Evolutionary conservation across 2,888 invertebrate species (phyloP), one percentile per base, ranked within the genome.

Genomic region (Mesorhabditis belari): DNA sequence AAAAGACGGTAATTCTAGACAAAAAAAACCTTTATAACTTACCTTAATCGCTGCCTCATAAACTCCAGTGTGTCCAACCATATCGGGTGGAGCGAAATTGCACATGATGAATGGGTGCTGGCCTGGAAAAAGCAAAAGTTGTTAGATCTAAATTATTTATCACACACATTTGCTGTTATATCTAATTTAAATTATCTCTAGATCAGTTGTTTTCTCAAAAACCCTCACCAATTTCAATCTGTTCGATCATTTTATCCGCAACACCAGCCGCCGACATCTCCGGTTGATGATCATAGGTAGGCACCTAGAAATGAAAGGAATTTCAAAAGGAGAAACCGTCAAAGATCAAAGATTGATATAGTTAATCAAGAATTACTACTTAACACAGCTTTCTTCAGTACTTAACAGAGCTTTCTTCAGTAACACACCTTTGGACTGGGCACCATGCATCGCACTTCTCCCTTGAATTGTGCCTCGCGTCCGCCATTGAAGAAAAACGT

Each of bases 401-500:
- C n/a, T n/a, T n/a, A n/a, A n/a, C n/a, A n/a, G n/a, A n/a, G n/a
- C 24, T 35, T n/a, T 4, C 9, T 4, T 4, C 4, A 24, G 9
- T 2, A 54, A 21, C 25, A 6, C 19, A 68, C 73, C 73, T 82
- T 84, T 17, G 83, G 83, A 27, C 83, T 83, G 2, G 82, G 79
- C n/a, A 83, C 82, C 80, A 83, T 75, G 53, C 74, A 64, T 4
- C 83, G 72, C 19, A 82, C 83, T 70, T 83, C 83, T 49, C 70
- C 71, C 19, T 78, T 77, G 64, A 83, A 84, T 25, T 76, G 77
- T 27, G 73, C 73, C 66, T 83, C 83, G 51, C 77, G 74, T 4
- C 83, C 83, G n/a, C 83, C 83, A 63, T 83, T 83, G 77, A 83
- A 83, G 76, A 83, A 83, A 71, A 84, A 83, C 0, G 83, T 83